phyloP scores from a whole-genome alignment of 2,888 invertebrate genomes.

The Cosmia pyralina region DNA sequence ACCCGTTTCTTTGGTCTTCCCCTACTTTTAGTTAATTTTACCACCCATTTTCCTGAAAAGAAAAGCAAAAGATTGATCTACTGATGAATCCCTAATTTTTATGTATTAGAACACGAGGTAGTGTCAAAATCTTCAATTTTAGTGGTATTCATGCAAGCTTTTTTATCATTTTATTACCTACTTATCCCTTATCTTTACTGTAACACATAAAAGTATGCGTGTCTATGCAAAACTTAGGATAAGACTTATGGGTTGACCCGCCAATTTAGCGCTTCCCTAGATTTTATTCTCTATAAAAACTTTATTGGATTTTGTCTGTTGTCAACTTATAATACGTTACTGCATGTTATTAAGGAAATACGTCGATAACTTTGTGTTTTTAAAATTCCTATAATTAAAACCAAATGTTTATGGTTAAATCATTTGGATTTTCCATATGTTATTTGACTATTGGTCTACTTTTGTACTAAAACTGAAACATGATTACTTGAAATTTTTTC shows the following conservation, averaged over 20 bases:
- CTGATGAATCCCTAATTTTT: too few relatives aligned
- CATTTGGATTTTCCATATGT: too few relatives aligned
- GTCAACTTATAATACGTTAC: slow-evolving; percentile 8
- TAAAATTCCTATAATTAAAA: too few relatives aligned
- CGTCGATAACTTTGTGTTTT: too few relatives aligned
- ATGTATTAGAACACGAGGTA: not conserved
- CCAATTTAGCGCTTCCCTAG: slow-evolving; percentile 29
- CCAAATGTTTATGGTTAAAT: too few relatives aligned
- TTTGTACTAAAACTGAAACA: too few relatives aligned
- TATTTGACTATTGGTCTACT: too few relatives aligned
- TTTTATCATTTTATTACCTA: slow-evolving; percentile 36
- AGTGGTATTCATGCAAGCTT: slow-evolving; percentile 10
- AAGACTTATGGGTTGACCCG: slow-evolving; percentile 21
- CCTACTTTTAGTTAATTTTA: too few relatives aligned
- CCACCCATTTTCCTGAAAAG: not conserved
- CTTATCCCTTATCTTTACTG: slow-evolving; percentile 45
- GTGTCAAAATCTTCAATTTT: slow-evolving; percentile 6
- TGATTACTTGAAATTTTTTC: too few relatives aligned
- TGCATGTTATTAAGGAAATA: too few relatives aligned
- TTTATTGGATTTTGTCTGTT: slow-evolving; percentile 36
- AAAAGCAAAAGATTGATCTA: not conserved
- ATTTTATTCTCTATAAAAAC: slow-evolving; percentile 59
- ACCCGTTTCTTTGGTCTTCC: too few relatives aligned
- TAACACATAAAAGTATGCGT: slow-evolving; percentile 46
- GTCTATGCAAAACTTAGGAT: slow-evolving; percentile 48